Conservation (phyloP, 2,113 vertebrate genomes). For the Saguinus midas region DNA sequence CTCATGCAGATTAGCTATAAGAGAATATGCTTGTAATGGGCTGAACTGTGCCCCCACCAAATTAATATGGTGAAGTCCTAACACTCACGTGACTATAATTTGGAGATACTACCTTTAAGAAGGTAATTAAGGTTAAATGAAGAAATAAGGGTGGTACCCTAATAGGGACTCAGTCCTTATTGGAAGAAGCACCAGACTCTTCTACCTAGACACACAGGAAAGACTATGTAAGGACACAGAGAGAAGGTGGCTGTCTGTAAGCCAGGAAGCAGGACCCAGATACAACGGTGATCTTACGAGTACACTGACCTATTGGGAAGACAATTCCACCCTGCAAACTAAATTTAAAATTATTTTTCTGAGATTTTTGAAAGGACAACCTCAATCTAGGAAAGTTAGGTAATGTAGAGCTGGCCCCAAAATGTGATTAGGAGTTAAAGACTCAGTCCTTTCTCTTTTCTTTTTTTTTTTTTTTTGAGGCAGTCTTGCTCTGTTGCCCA, state of each 20-base stretch:
- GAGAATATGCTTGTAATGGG: background rate
- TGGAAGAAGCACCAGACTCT: background rate
- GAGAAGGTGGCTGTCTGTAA: background rate
- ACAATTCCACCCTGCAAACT: background rate
- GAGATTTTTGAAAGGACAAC: background rate
- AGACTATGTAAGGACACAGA: background rate
- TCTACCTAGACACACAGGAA: background rate
- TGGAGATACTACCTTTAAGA: background rate
- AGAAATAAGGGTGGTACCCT: background rate
- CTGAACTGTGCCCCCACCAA: background rate
- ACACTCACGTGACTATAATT: background rate
- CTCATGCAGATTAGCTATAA: background rate
- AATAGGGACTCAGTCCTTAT: background rate
- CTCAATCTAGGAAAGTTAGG: background rate
- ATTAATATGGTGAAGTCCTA: background rate
- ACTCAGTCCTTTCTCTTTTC: background rate
- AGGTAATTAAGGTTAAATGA: background rate
- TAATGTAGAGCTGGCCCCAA: background rate
- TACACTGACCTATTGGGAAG: background rate
- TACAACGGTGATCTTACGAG: background rate
- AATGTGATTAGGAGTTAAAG: background rate
- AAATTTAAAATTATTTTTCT: constrained; percentile 7
- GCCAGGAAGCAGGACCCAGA: background rate
- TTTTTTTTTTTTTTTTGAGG: no score
- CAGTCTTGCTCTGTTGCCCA: no score